Base-by-base conservation (phyloP, 2,888 invertebrate genomes). In the Cremastobaeus sp. region DNA sequence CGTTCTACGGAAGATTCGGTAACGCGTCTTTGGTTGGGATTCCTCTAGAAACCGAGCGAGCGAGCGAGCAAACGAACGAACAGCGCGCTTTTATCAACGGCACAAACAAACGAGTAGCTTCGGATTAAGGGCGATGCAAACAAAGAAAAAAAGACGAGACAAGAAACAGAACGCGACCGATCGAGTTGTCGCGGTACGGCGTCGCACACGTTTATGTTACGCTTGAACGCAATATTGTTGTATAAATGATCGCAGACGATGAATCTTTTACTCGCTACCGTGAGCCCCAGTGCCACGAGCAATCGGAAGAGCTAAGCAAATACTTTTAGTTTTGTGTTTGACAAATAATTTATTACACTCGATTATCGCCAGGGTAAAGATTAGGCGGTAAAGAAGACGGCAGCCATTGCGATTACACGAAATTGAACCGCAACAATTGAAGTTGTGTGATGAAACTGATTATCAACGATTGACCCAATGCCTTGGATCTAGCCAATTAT, bases 401-500 rank as follows among this genome's bases (percentile, higher is more conserved):
- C 79, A 79, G 77, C 74, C 75, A 69, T 76, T 78, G 78, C 78
- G 76, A 78, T 75, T 76, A 77, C 72, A 74, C 65, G 39, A 48
- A 43, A 28, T 17, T 11, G 55, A 78, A 59, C 64, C 77, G 77
- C 79, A 79, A 79, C 76, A n/a, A n/a, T n/a, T n/a, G n/a, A n/a
- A n/a, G n/a, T 76, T 77, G 77, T 79, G 76, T 79, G 78, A 78
- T 77, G 76, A 78, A 76, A 76, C 1, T 76, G 68, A 76, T 77
- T 75, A 76, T 74, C 70, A 75, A 78, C 74, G 77, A 78, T 57
- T 80, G 79, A 70, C 78, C 79, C 78, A 79, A 82, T 84, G 83
- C 83, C 84, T 84, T 84, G 84, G 82, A 83, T 84, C 79, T 79
- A 77, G 78, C 75, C 57, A 75, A 66, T 77, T 75, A 77, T 65